Evolutionary conservation across 2,797 vertebrate genomes (phyloP), one percentile per base, ranked within the genome.

Genomic region (Pangasius mekongensis): DNA sequence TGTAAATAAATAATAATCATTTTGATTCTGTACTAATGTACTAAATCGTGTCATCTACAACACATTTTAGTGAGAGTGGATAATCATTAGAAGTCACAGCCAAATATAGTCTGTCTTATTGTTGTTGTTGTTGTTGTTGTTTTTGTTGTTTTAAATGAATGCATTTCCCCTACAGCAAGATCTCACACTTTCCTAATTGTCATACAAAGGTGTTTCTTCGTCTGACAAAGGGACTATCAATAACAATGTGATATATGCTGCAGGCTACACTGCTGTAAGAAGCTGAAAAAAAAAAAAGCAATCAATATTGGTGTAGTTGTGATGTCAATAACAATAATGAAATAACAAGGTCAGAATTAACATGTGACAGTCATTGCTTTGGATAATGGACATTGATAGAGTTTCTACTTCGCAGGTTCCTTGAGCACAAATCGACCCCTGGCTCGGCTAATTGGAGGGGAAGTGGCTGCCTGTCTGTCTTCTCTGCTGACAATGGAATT

Each of bases 321-420:
- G 66, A 85, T 83, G 84, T 83, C 80, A 88, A 85, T 90, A 71
- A 49, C 67, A 52, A 87, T 89, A 90, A 89, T 87, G 30, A 78
- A 89, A 87, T 81, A 90, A 89, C 89, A 90, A 91, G 91, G 89
- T 91, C 91, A 80, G 73, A 89, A 91, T 92, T 91, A 90, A 89
- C 91, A 92, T 89, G 87, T 91, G 91, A 88, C 90, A 90, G 87
- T 89, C 86, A 85, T 87, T 84, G 47, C 71, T 78, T 90, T 71
- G 73, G 77, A 64, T 91, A 90, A 92, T 85, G 89, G 89, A 69
- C 86, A 90, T 76, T 89, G 88, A 90, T 84, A 86, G 86, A 87
- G 87, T 89, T 91, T 82, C 64, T 86, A 80, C 87, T 87, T 92
- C 88, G 87, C 86, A 90, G 89, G 86, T 87, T 91, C 88, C 77